Percentiles rank a stretch among this genome's conserved stretches.
phyloP scores from a whole-genome alignment of 2,888 invertebrate species.

The Toxonevra muliebris region DNA sequence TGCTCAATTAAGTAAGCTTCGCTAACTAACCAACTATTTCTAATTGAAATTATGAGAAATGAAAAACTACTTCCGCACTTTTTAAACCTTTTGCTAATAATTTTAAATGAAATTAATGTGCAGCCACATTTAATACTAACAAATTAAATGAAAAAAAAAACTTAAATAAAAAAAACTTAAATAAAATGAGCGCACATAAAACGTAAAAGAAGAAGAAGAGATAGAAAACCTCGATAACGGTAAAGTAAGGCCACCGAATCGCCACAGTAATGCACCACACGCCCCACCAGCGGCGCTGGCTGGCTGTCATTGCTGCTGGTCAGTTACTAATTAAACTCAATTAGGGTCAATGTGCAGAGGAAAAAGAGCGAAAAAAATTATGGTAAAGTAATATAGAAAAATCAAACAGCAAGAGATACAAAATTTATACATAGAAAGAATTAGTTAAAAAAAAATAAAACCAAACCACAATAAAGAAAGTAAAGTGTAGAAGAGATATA shows the following conservation, averaged over 20 bases:
- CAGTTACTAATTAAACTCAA: slow-evolving; percentile 30
- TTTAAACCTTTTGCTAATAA: background rate
- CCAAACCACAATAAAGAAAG: too few species aligned
- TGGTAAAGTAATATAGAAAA: too few species aligned
- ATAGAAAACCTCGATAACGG: background rate
- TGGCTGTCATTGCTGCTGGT: slow-evolving; percentile 25
- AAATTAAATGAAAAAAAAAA: background rate
- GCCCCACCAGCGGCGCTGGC: slow-evolving; percentile 17
- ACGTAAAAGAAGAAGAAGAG: background rate
- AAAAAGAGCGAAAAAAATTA: background rate
- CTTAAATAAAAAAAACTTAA: slow-evolving; percentile 1
- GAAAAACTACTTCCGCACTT: background rate
- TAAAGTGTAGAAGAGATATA: too few species aligned
- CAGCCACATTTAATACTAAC: background rate
- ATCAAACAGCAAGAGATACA: too few species aligned
- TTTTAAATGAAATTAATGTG: background rate
- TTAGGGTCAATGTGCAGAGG: slow-evolving; percentile 24
- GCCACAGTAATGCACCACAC: slow-evolving; percentile 2
- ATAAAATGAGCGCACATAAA: slow-evolving; percentile 1
- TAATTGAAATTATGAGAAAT: background rate
- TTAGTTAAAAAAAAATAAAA: too few species aligned
- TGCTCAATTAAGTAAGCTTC: too few species aligned
- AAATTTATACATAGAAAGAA: too few species aligned
- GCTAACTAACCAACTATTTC: too few species aligned
- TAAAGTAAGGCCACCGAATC: too few species aligned